Base-by-base conservation (phyloP, 2,797 vertebrate genomes). In the Pangasius mekongensis region DNA sequence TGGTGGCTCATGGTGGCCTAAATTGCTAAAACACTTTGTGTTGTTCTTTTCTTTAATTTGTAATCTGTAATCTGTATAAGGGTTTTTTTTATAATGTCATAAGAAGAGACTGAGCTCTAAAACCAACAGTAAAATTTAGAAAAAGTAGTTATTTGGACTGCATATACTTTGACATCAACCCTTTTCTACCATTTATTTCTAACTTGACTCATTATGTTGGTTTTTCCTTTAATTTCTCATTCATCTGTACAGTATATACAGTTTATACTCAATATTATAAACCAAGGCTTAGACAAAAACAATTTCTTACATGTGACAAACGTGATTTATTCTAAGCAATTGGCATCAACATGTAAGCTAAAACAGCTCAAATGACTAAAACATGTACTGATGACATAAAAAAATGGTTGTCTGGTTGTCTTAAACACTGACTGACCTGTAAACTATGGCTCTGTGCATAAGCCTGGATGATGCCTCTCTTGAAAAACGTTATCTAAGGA, bases 401-500 rank as follows among this genome's bases (percentile, higher is more conserved):
- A 33, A 56, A 78, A 54, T 20, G n/a, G 20, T 1, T 52, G 20
- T 3, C 76, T 10, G n/a, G 14, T 33, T 78, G 27, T 20, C 30
- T 27, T 82, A 47, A 27, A 78, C 56, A 56, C n/a, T 7, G 78
- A 94, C 95, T 94, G 95, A 99, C 98, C 87, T 96, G 95, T 88
- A 97, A 95, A 92, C 89, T 58, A 3, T 93, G 94, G 90, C 95
- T 96, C 91, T 95, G 93, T 87, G 94, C 43, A 77, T 94, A 97
- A 71, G 90, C 87, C 92, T 97, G 97, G 81, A 98, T 93, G 93
- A 96, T 91, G 83, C 97, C 96, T 85, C 86, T 95, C 90, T 95
- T 95, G 66, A 97, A 97, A 94, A 97, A 97, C 0, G 93, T n/a
- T 90, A 96, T 93, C 98, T 98, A 90, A 2, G 86, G 54, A 13